Percentiles rank a stretch among this genome's conserved stretches.
Evolutionary conservation across 2,888 invertebrate species (phyloP).

Genomic region (Oscheius onirici): DNA sequence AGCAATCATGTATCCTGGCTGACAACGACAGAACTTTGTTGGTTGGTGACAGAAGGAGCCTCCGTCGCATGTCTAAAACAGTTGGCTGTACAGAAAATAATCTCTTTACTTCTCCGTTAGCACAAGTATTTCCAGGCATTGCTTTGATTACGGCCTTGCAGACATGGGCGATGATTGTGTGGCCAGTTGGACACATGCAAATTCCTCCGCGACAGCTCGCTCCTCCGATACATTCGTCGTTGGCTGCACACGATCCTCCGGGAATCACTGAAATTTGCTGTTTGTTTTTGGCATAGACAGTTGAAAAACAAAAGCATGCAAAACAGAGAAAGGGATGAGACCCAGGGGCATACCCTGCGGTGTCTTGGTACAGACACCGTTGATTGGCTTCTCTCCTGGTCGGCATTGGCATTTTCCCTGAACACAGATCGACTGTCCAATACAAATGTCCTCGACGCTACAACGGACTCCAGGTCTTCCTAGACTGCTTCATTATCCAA

Average conservation of each 20-base stretch:
- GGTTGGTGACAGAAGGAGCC: conserved; percentile 40
- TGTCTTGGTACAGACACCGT: conserved; percentile 18
- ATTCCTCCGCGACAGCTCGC: conserved; percentile 55
- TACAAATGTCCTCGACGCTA: conserved; percentile 52
- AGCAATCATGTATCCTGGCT: conserved; percentile 15
- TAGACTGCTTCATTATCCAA: too few relatives aligned
- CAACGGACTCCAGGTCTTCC: conserved; percentile 55
- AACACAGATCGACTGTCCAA: conserved; percentile 64
- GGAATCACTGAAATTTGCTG: conserved; percentile 34
- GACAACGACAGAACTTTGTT: conserved; percentile 34
- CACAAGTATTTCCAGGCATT: conserved; percentile 49
- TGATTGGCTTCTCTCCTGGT: conserved; percentile 34
- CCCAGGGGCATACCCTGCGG: conserved; percentile 24
- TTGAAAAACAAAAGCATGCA: not conserved
- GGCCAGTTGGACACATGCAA: conserved; percentile 56
- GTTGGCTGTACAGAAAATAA: too few relatives aligned
- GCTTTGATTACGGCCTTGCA: conserved; percentile 31
- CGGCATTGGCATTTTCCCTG: conserved; percentile 62
- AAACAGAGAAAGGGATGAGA: not conserved
- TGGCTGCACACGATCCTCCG: conserved; percentile 38
- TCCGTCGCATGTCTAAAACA: conserved; percentile 33
- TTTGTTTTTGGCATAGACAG: too few relatives aligned
- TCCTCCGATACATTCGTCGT: conserved; percentile 58
- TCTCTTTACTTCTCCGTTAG: conserved; percentile 38
- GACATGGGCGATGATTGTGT: conserved; percentile 22